A percentile compares a stretch with the other conserved stretches of the same genome.
These are phyloP conservation scores for Crypturellus undulatus DNA, from an alignment of 2,113 vertebrate genomes.

Conservation along the genomic window DNA sequence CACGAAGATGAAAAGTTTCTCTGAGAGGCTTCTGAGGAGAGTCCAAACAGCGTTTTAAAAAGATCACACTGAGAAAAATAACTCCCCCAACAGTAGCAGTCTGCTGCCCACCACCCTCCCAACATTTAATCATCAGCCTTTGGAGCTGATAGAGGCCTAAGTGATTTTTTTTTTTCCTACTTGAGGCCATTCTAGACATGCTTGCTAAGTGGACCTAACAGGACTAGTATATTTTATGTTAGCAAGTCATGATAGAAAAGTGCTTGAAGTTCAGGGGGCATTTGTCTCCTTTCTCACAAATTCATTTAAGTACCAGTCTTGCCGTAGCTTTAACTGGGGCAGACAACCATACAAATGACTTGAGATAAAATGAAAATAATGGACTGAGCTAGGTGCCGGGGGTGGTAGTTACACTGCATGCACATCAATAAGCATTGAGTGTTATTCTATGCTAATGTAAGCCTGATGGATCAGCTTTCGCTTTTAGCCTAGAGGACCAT, in stretches of 20 bases:
- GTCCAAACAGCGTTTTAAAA: slow-evolving; percentile 67
- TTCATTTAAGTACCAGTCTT: slow-evolving; percentile 84
- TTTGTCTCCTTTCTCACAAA: slow-evolving; percentile 82
- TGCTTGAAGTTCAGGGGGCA: slow-evolving; percentile 89
- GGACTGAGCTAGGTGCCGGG: slow-evolving; percentile 82
- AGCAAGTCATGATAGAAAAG: slow-evolving; percentile 81
- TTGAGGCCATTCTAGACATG: slow-evolving; percentile 71
- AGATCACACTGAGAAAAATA: slow-evolving; percentile 61
- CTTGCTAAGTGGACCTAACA: slow-evolving; percentile 75
- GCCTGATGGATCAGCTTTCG: slow-evolving; percentile 93
- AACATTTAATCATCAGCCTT: slow-evolving; percentile 75
- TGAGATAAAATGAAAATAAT: slow-evolving; percentile 90
- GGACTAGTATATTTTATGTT: slow-evolving; percentile 77
- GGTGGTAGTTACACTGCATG: slow-evolving; percentile 81
- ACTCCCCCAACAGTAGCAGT: neutral
- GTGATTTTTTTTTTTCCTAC: slow-evolving; percentile 70
- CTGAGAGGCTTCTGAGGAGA: slow-evolving; percentile 57
- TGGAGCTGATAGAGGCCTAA: slow-evolving; percentile 73
- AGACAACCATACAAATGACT: slow-evolving; percentile 87
- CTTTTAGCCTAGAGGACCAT: slow-evolving; percentile 93
- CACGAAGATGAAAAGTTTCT: slow-evolving; percentile 39
- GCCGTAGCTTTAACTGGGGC: slow-evolving; percentile 82
- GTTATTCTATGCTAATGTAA: slow-evolving; percentile 93
- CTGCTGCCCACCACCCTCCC: neutral
- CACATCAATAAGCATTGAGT: slow-evolving; percentile 89